Evolutionary conservation across 2,888 invertebrate genomes (phyloP).

Genomic region (Tinea pellionella): DNA sequence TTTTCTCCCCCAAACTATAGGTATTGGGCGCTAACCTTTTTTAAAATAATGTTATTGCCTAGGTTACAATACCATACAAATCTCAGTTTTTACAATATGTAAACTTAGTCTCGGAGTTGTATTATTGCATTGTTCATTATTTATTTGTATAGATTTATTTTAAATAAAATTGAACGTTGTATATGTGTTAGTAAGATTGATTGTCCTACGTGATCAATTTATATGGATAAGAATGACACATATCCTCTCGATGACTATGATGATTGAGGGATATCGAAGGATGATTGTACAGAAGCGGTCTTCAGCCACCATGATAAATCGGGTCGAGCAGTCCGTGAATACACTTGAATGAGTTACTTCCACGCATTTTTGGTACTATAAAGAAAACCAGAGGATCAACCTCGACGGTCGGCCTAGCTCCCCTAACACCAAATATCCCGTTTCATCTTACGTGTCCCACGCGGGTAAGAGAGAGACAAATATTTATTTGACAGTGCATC

Average conservation of each 20-base stretch:
- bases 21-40: background rate
- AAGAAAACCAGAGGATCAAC: conserved; percentile 58
- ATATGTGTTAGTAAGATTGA: no score
- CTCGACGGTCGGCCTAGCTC: conserved; percentile 40
- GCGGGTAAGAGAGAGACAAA: conserved; percentile 40
- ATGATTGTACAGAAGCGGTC: background rate
- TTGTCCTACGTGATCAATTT: no score
- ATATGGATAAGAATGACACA: no score
- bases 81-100: no score
- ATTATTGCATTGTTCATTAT: no score
- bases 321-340: conserved; percentile 34
- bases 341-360: conserved; percentile 52
- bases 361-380: conserved; percentile 55
- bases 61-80: no score
- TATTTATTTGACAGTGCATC: conserved; percentile 38
- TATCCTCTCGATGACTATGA: background rate
- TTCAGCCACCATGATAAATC: conserved; percentile 33
- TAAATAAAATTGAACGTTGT: no score
- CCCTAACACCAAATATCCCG: conserved; percentile 33
- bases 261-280: background rate
- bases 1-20: background rate
- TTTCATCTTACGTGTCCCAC: conserved; percentile 31
- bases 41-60: background rate
- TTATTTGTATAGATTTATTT: no score
- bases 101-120: no score